A percentile compares a stretch with the other conserved stretches of the same genome.
These are phyloP conservation scores for Lucilia sericata DNA, from an alignment of 1,140 invertebrate species.

Conservation along the genomic window DNA sequence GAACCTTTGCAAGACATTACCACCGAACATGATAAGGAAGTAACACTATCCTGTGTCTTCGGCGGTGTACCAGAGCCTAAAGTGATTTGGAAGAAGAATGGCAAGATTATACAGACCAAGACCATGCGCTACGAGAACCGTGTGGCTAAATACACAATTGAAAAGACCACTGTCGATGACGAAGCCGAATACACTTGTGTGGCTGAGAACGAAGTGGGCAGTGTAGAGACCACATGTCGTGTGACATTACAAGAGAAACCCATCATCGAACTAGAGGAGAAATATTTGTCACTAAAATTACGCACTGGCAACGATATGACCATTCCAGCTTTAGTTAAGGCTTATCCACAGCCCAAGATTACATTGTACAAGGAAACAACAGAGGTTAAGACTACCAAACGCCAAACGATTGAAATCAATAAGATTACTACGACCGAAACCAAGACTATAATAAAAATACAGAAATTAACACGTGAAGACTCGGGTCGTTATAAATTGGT, in stretches of 20 bases:
- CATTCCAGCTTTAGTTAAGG: constrained; percentile 73
- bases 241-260: constrained; percentile 78
- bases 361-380: constrained; percentile 76
- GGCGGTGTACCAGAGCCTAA: constrained; percentile 87
- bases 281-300: constrained; percentile 73
- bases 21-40: constrained; percentile 71
- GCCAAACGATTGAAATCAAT: constrained; percentile 56
- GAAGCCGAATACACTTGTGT: constrained; percentile 79
- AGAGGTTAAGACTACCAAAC: constrained; percentile 69
- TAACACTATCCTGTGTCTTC: constrained; percentile 80
- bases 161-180: constrained; percentile 74
- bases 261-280: constrained; percentile 73
- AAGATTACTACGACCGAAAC: constrained; percentile 73
- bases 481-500: constrained; percentile 76
- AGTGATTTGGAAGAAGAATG: constrained; percentile 81
- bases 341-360: constrained; percentile 77
- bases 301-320: constrained; percentile 74
- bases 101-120: constrained; percentile 70
- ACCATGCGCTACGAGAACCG: constrained; percentile 78
- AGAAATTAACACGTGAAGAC: constrained; percentile 73
- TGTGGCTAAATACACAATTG: constrained; percentile 79
- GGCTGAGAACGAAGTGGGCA: constrained; percentile 80
- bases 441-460: constrained; percentile 74
- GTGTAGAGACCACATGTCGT: constrained; percentile 76
- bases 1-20: constrained; percentile 75